A percentile compares a stretch with the other conserved stretches of the same genome.
Conservation (phyloP, 2,888 invertebrate genomes). For the Pocota personata region DNA sequence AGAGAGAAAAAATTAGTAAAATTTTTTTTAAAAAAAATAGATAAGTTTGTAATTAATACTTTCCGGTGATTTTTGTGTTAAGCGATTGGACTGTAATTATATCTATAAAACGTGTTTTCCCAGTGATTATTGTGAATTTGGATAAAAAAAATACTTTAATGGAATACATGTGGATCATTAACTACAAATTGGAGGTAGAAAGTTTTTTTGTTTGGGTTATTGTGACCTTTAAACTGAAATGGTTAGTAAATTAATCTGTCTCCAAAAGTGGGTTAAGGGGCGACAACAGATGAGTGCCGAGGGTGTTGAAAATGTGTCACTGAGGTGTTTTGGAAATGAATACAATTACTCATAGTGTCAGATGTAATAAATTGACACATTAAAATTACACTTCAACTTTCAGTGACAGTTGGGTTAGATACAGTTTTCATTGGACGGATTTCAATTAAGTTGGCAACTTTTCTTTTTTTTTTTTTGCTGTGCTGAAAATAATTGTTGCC, state of each 20-base stretch:
- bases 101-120: not conserved
- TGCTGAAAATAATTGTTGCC: not conserved
- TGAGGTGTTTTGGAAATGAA: not conserved
- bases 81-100: constrained; percentile 30
- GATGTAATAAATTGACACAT: not conserved
- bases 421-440: not conserved
- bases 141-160: constrained; percentile 11
- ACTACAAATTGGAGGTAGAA: constrained; percentile 17
- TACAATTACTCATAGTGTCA: not conserved
- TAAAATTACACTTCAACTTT: not conserved
- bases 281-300: not conserved
- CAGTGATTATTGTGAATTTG: not conserved
- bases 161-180: constrained; percentile 32
- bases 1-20: constrained; percentile 59
- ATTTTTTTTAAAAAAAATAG: not conserved
- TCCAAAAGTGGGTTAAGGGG: constrained; percentile 3
- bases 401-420: not conserved
- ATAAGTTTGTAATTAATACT: constrained; percentile 24
- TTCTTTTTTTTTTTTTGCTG: no score
- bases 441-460: not conserved
- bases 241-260: not conserved
- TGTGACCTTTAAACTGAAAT: not conserved
- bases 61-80: constrained; percentile 36
- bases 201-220: constrained; percentile 1
- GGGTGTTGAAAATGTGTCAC: not conserved